A percentile compares a stretch with the other conserved stretches of the same genome.
phyloP scores from a whole-genome alignment of 2,113 vertebrate genomes.

The Hemibagrus wyckioides region DNA sequence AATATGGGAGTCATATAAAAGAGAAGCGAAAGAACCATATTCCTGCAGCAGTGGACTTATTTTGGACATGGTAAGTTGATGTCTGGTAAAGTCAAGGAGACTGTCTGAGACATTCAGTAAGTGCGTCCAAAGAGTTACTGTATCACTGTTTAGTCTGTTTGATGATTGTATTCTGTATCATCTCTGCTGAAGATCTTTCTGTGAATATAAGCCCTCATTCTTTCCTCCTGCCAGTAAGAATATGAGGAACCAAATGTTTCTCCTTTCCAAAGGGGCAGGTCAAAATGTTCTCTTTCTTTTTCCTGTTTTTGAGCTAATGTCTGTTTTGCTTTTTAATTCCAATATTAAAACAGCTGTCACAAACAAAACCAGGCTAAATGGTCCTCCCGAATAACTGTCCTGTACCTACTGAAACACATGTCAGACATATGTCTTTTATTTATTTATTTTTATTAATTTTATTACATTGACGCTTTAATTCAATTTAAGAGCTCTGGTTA shows the following conservation, averaged over 20 bases:
- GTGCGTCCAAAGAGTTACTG: neutral
- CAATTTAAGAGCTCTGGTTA: neutral
- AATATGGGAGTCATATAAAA: neutral
- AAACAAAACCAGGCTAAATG: neutral
- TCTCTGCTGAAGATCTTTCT: slow-evolving; percentile 22
- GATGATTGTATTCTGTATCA: neutral
- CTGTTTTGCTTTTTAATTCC: neutral
- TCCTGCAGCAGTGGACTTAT: neutral
- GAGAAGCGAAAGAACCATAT: neutral
- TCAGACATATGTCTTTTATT: neutral
- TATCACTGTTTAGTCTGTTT: neutral
- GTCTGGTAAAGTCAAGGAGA: neutral
- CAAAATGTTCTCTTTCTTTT: slow-evolving; percentile 29
- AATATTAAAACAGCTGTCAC: neutral
- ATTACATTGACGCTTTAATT: neutral
- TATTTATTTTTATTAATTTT: no score
- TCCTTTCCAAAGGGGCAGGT: neutral
- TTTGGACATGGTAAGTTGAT: neutral
- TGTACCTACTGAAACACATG: neutral
- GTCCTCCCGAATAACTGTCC: neutral
- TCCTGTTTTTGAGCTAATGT: slow-evolving; percentile 33
- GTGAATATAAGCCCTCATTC: slow-evolving; percentile 13
- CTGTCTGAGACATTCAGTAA: neutral
- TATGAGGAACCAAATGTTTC: slow-evolving; percentile 1
- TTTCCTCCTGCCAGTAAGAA: slow-evolving; percentile 3